These are phyloP conservation scores for Gila orcuttii DNA, from an alignment of 2,113 vertebrate species.

Conservation along the genomic window DNA sequence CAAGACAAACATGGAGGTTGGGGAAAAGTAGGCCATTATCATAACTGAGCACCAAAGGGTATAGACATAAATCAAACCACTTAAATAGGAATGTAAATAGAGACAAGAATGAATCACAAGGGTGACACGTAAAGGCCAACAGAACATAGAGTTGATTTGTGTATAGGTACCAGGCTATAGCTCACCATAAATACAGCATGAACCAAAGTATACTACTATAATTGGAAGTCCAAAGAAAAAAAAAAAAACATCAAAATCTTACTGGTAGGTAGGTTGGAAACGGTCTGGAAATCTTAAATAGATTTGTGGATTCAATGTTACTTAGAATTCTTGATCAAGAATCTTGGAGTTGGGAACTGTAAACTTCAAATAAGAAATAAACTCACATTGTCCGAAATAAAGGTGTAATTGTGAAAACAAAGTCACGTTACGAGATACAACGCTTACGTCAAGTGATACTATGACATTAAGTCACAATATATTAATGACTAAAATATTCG, in stretches of 20 bases:
- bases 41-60: constrained; percentile 28
- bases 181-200: background rate
- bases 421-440: background rate
- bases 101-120: constrained; percentile 34
- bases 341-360: background rate
- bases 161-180: background rate
- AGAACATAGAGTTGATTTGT: constrained; percentile 23
- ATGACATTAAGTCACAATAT: too few species aligned
- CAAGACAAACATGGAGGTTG: constrained; percentile 16
- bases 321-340: background rate
- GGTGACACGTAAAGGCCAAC: constrained; percentile 30
- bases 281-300: too few species aligned
- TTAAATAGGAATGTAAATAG: constrained; percentile 42
- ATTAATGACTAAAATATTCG: too few species aligned
- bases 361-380: background rate
- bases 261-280: background rate
- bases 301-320: background rate
- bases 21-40: constrained; percentile 18
- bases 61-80: constrained; percentile 44
- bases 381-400: background rate
- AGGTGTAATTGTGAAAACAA: background rate
- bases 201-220: background rate
- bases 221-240: background rate
- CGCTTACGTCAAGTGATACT: too few species aligned
- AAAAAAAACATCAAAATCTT: background rate